Conservation (phyloP, 2,888 invertebrate species). For the Rhorus exstirpatorius region DNA sequence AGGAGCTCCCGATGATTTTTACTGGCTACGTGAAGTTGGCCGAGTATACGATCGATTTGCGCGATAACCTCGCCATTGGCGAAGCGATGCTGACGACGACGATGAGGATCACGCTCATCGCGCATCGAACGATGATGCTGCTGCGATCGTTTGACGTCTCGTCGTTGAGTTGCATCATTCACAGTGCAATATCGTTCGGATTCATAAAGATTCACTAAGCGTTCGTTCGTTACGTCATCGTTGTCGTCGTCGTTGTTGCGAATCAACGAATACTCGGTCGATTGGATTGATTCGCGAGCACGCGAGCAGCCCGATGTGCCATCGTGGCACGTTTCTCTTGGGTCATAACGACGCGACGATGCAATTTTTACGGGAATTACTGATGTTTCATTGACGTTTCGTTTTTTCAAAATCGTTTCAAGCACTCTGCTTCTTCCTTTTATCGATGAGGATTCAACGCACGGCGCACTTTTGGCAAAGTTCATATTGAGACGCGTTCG, state of each 20-base stretch:
- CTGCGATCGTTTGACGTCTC: too few species aligned
- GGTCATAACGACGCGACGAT: too few species aligned
- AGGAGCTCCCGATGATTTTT: slow-evolving; percentile 80
- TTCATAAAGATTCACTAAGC: background rate
- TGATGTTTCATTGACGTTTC: too few species aligned
- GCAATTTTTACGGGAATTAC: too few species aligned
- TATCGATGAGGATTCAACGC: slow-evolving; percentile 32
- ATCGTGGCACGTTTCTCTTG: too few species aligned
- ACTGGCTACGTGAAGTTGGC: slow-evolving; percentile 80
- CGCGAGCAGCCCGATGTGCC: too few species aligned
- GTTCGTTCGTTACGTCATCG: slow-evolving; percentile 3
- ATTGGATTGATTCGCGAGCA: too few species aligned
- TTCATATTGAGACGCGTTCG: slow-evolving; percentile 66
- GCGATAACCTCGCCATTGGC: slow-evolving; percentile 78
- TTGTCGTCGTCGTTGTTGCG: slow-evolving; percentile 1
- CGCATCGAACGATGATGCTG: background rate
- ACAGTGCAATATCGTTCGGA: too few species aligned
- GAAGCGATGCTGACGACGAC: slow-evolving; percentile 23
- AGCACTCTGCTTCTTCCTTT: slow-evolving; percentile 9
- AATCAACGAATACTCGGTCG: too few species aligned
- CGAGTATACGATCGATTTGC: slow-evolving; percentile 79
- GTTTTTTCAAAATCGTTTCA: too few species aligned
- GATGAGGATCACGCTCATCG: background rate
- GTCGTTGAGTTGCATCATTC: too few species aligned
- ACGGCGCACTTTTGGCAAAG: slow-evolving; percentile 47